Base-by-base conservation (phyloP, 2,888 invertebrate species). In the Timandra comae region DNA sequence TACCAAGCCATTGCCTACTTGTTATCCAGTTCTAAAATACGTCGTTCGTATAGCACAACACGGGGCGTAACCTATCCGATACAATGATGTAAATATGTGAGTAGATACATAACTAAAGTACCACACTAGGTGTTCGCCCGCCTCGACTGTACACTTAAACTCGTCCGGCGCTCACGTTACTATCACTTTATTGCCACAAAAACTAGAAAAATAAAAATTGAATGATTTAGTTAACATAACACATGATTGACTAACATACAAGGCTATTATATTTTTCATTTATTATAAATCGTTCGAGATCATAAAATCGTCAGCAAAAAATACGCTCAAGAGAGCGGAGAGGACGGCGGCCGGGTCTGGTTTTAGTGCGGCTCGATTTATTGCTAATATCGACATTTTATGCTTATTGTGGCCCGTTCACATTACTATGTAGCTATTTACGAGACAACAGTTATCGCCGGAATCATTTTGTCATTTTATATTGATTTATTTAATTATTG, bases 221-320 rank as follows among this genome's bases (percentile, higher is more conserved):
- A 8, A 22, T 9, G 8, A 22, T 22, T n/a, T 22, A 9, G 8
- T 9, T 22, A 9, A n/a, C 8, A 22, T 9, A 22, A 22, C 22
- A 22, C 22, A 8, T 9, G 22, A 22, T n/a, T 9, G 8, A 22
- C 8, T n/a, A 22, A 22, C 8, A 9, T 3, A 22, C 8, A 22
- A 22, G 22, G 9, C 22, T 41, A 33, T 33, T 38, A 40, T 34
- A 33, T 40, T 44, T 42, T 38, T 29, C 39, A 34, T 44, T 45
- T 43, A 39, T 30, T 28, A 40, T 36, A 41, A 43, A 43, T 42
- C 40, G 38, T 35, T 46, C 41, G 40, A 36, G 35, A 43, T 44
- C 38, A 39, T 48, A 43, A 48, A 48, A 36, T 38, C 5, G 11
- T 30, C 19, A 31, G 38, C 36, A 40, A 45, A 41, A 43, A 45